Conservation (phyloP, 2,113 vertebrate species). For the Gambusia holbrooki region DNA sequence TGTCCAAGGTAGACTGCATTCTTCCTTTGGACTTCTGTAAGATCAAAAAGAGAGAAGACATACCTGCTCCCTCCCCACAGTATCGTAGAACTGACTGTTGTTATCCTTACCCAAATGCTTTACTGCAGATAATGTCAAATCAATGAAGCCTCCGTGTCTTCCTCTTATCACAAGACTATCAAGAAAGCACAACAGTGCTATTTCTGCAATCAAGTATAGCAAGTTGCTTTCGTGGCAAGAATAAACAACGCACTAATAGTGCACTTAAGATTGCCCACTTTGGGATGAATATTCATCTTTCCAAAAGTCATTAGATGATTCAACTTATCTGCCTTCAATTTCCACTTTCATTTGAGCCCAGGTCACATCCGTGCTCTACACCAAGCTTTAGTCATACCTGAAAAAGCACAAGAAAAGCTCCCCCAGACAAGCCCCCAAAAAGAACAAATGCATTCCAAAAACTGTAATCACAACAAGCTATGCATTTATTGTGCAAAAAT, state of each 20-base stretch:
- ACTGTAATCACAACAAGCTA: constrained; percentile 81
- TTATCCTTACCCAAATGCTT: constrained; percentile 75
- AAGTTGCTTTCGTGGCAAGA: constrained; percentile 60
- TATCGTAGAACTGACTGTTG: constrained; percentile 68
- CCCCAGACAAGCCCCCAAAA: constrained; percentile 77
- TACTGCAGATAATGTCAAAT: constrained; percentile 70
- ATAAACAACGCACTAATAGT: constrained; percentile 33
- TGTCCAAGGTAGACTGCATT: constrained; percentile 68
- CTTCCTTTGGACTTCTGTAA: constrained; percentile 78
- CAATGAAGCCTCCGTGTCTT: constrained; percentile 66
- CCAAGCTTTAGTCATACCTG: constrained; percentile 82
- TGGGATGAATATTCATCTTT: constrained; percentile 50
- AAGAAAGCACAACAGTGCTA: constrained; percentile 63
- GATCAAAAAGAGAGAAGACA: constrained; percentile 71
- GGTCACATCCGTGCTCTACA: constrained; percentile 80
- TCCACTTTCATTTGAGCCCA: constrained; percentile 79
- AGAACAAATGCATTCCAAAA: constrained; percentile 83
- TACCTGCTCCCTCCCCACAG: constrained; percentile 64
- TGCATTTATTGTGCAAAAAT: constrained; percentile 83
- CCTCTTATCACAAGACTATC: constrained; percentile 61
- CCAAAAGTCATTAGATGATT: constrained; percentile 69
- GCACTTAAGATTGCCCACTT: constrained; percentile 40
- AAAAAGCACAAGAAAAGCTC: constrained; percentile 84
- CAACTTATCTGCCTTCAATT: constrained; percentile 81
- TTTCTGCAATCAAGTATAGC: constrained; percentile 56